Evolutionary conservation across 2,113 vertebrate species (phyloP).

Genomic region (Lasiurus cinereus): DNA sequence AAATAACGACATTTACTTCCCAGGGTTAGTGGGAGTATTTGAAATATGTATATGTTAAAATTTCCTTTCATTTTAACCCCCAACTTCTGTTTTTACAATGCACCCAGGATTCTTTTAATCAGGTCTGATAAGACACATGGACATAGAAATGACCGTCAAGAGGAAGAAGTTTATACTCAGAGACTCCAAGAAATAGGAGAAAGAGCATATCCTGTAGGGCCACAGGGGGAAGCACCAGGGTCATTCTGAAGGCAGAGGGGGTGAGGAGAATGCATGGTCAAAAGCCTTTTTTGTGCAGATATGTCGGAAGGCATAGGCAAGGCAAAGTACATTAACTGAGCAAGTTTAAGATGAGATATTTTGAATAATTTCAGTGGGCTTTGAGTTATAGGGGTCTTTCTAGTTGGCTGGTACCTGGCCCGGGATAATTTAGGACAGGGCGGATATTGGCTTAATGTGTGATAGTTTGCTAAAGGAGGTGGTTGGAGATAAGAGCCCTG

Average conservation of each 20-base stretch:
- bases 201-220: accelerated
- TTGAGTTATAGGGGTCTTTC: not conserved
- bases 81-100: not conserved
- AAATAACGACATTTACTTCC: not conserved
- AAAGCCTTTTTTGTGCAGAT: not conserved
- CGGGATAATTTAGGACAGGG: not conserved
- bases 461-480: not conserved
- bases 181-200: not conserved
- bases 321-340: not conserved
- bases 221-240: accelerated
- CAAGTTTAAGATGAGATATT: not conserved
- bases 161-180: not conserved
- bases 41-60: not conserved
- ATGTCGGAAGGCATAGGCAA: not conserved
- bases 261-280: not conserved
- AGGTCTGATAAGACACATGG: not conserved
- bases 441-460: not conserved
- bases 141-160: not conserved
- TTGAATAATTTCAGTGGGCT: not conserved
- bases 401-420: not conserved
- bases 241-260: not conserved
- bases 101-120: not conserved
- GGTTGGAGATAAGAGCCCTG: not conserved
- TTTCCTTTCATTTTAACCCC: constrained; percentile 15
- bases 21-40: not conserved